Evolutionary conservation across 2,113 vertebrate genomes (phyloP).

Genomic region (Stercorarius parasiticus): DNA sequence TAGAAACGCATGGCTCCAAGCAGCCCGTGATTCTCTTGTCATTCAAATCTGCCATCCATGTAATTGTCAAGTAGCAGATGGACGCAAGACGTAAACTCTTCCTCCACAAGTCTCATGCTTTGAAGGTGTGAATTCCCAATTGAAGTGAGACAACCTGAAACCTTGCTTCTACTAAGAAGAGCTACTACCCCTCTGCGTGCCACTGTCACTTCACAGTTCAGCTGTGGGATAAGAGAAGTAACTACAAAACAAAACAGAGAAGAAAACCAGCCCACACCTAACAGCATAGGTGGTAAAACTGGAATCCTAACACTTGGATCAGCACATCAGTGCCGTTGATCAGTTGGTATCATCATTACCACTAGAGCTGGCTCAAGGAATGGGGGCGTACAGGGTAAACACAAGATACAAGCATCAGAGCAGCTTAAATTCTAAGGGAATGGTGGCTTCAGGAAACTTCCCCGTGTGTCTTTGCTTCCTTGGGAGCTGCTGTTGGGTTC

Average conservation of each 20-base stretch:
- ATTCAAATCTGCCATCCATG: background rate
- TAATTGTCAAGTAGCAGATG: background rate
- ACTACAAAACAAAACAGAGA: background rate
- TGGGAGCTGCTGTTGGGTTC: background rate
- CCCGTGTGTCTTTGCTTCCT: background rate
- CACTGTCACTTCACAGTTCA: background rate
- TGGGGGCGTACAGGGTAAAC: background rate
- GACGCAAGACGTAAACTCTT: background rate
- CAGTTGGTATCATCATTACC: background rate
- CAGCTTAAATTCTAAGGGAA: background rate
- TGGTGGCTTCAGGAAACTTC: background rate
- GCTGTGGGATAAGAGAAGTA: background rate
- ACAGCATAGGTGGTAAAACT: background rate
- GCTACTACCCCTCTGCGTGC: accelerated
- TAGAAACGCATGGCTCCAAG: background rate
- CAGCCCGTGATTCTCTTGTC: background rate
- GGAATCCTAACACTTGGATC: background rate
- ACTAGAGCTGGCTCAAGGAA: background rate
- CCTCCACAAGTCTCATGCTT: background rate
- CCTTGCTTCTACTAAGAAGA: background rate
- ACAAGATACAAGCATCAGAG: background rate
- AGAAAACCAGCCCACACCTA: background rate
- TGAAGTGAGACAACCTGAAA: background rate
- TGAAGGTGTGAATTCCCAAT: background rate
- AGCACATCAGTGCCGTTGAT: background rate